These are phyloP conservation scores for Ectemnius continuus DNA, from an alignment of 2,888 invertebrate species.

Conservation along the genomic window DNA sequence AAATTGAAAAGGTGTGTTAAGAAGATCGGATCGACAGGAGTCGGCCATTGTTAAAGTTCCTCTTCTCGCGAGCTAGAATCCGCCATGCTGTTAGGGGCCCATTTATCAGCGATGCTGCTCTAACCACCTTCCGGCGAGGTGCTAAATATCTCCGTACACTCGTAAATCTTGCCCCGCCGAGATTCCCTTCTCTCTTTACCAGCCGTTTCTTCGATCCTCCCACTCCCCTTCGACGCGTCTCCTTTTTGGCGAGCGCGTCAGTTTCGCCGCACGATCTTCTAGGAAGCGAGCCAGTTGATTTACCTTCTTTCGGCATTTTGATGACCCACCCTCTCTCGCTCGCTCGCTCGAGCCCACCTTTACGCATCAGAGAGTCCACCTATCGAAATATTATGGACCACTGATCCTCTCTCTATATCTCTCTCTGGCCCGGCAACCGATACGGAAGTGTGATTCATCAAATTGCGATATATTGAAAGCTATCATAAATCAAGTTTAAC, in stretches of 20 bases:
- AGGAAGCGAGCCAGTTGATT: constrained; percentile 30
- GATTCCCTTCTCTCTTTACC: constrained; percentile 49
- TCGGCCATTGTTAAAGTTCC: constrained; percentile 52
- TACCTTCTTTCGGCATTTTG: constrained; percentile 10
- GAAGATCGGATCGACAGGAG: constrained; percentile 4
- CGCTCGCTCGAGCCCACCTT: not conserved
- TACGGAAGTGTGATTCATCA: not conserved
- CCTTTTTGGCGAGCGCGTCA: constrained; percentile 40
- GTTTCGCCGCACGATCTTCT: constrained; percentile 37
- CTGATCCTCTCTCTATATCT: not conserved
- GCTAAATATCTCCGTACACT: constrained; percentile 72
- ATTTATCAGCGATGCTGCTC: constrained; percentile 71
- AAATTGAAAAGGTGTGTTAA: not conserved
- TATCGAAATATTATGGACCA: too few relatives aligned
- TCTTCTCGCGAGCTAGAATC: constrained; percentile 51
- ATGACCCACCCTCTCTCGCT: not conserved
- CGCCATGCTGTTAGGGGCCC: constrained; percentile 71
- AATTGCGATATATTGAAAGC: constrained; percentile 12
- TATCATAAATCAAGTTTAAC: constrained; percentile 18
- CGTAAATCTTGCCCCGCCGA: constrained; percentile 69
- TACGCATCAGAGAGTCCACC: not conserved
- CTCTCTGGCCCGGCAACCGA: constrained; percentile 5
- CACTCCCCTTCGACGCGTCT: constrained; percentile 23
- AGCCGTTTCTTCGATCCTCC: too few relatives aligned
- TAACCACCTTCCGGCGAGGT: constrained; percentile 71